Evolutionary conservation across 2,113 vertebrate genomes (phyloP).

Genomic region (Alethe diademata): DNA sequence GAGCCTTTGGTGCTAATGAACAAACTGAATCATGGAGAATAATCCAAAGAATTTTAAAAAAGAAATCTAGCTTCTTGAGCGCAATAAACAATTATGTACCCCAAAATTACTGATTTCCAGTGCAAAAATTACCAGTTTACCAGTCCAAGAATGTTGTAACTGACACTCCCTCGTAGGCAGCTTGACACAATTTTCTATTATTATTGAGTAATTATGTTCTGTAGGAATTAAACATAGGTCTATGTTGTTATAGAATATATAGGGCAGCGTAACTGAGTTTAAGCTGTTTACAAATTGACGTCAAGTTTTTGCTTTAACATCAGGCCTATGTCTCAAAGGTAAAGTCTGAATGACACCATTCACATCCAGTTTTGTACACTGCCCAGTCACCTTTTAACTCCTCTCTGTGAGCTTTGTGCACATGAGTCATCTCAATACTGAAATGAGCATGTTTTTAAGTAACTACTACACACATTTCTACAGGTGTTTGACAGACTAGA

Average conservation of each 20-base stretch:
- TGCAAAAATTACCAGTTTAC: background rate
- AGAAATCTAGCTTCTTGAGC: background rate
- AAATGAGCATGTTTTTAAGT: background rate
- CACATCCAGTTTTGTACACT: background rate
- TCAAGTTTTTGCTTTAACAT: background rate
- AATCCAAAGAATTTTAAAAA: background rate
- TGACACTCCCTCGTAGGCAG: background rate
- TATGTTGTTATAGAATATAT: background rate
- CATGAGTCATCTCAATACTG: accelerated
- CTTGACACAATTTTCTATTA: background rate
- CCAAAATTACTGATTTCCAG: background rate
- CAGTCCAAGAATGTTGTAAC: background rate
- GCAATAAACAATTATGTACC: background rate
- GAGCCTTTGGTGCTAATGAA: background rate
- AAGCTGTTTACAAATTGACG: background rate
- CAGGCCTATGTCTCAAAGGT: background rate
- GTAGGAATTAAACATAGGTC: background rate
- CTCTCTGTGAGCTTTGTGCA: background rate
- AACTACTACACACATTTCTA: background rate
- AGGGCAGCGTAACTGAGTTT: background rate
- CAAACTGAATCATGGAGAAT: background rate
- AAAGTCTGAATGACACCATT: background rate
- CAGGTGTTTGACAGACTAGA: background rate
- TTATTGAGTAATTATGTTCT: background rate
- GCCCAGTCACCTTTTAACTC: background rate